Base-by-base conservation (phyloP, 37 sponge, comb jelly and placozoan species). In the Corticium candelabrum region DNA sequence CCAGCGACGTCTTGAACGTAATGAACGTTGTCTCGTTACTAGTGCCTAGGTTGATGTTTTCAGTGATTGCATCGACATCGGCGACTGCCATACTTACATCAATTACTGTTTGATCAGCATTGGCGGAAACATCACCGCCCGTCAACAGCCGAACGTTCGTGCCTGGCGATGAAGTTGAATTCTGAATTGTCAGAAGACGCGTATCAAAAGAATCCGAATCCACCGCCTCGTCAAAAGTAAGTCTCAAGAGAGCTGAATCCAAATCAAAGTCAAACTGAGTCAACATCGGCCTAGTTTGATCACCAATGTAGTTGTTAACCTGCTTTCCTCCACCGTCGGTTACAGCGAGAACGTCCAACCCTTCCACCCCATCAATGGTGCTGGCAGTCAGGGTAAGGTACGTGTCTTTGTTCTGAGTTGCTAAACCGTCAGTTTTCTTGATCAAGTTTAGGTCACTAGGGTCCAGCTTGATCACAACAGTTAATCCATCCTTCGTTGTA, bases 171-270 rank as follows among this genome's bases (percentile, higher is more conserved):
- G 29, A 4, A 15, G 73, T 32, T 4, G 73, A 29, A 15, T 15
- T 70, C 73, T 70, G 73, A 4, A 70, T 4, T 7, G 29, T 15
- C 73, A 70, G 35, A 29, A 4, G 5, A 29, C 29, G 5, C 29
- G 21, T 34, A 4, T 70, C 29, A 15, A 70, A 70, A 5, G 29
- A 15, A 5, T 7, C 36, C 5, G 21, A 70, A 75, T 94, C 90
- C n/a, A 94, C 79, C 0, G 88, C 57, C 74, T 94, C 95, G 72
- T 68, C 77, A 79, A 94, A 94, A 0, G 85, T 84, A 57, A 94
- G 72, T 31, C 84, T 40, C 0, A 94, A 67, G 21, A 57, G 34
- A 27, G 84, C 87, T 50, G 73, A 68, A 78, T 86, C 78, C 30
- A 94, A 56, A 57, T 94, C 87, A 38, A 94, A 43, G 30, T 75